Evolutionary conservation across 1,140 invertebrate genomes (phyloP).

Genomic region (Agrilus planipennis): DNA sequence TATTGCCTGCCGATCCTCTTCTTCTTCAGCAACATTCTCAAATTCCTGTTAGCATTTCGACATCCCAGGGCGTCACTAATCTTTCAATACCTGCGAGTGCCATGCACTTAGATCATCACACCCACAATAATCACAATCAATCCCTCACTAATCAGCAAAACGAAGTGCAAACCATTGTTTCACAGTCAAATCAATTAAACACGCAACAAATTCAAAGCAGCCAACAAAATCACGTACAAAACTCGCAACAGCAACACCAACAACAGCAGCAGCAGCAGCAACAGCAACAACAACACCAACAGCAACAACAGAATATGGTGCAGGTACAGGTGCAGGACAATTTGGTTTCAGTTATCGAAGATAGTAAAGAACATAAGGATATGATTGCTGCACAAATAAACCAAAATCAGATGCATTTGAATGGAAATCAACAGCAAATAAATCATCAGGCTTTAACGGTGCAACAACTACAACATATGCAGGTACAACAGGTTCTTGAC

Average conservation of each 20-base stretch:
- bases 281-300: conserved; percentile 12
- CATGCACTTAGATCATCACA: conserved; percentile 28
- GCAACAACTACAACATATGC: conserved; percentile 32
- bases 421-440: conserved; percentile 24
- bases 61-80: conserved; percentile 29
- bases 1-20: conserved; percentile 28
- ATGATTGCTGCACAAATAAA: conserved; percentile 24
- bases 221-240: conserved; percentile 27
- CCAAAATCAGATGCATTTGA: conserved; percentile 29
- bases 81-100: conserved; percentile 29
- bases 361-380: conserved; percentile 32
- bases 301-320: conserved; percentile 32
- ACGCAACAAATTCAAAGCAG: conserved; percentile 28
- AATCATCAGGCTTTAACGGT: conserved; percentile 29
- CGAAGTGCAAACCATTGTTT: conserved; percentile 26
- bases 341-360: conserved; percentile 33
- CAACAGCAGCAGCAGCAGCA: conserved; percentile 9
- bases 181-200: conserved; percentile 32
- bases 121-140: conserved; percentile 32
- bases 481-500: conserved; percentile 32
- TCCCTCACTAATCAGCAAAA: conserved; percentile 33
- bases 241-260: conserved; percentile 14
- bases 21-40: conserved; percentile 30
- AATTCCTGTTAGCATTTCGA: conserved; percentile 29
- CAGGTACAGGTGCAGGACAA: conserved; percentile 35